These are phyloP conservation scores for Xylota sylvarum DNA, from an alignment of 2,888 invertebrate species.

Conservation along the genomic window DNA sequence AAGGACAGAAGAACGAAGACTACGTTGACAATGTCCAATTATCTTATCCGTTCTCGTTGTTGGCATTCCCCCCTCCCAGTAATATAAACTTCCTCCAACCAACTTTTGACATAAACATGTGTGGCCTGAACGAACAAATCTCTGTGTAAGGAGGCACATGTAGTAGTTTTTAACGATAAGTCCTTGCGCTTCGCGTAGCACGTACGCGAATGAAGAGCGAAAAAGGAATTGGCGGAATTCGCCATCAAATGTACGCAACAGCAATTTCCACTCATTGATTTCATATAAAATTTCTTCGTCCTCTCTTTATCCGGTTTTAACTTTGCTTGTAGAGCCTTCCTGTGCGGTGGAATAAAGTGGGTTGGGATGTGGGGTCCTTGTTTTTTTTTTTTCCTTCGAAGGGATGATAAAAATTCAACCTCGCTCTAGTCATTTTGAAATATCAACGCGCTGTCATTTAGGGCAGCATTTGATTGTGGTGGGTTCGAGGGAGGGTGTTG, in stretches of 20 bases:
- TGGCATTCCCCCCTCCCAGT: constrained; percentile 4
- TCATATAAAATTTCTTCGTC: constrained; percentile 46
- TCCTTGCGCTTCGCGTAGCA: constrained; percentile 54
- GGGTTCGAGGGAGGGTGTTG: background rate
- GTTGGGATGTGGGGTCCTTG: no score
- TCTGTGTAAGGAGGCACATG: background rate
- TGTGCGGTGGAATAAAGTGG: background rate
- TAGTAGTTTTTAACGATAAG: constrained; percentile 17
- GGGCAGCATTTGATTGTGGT: constrained; percentile 1
- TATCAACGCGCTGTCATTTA: constrained; percentile 20
- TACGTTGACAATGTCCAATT: constrained; percentile 57
- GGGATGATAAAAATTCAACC: constrained; percentile 38
- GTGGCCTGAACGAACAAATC: background rate
- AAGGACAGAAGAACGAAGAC: constrained; percentile 11
- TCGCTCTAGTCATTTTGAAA: constrained; percentile 12
- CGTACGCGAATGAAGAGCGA: constrained; percentile 31
- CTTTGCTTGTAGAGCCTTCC: background rate
- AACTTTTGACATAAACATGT: constrained; percentile 35
- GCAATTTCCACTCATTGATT: constrained; percentile 70
- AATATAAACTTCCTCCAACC: constrained; percentile 1
- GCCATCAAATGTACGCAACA: constrained; percentile 32
- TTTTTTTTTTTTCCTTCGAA: constrained; percentile 3
- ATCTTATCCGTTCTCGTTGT: constrained; percentile 39
- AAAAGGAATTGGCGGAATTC: constrained; percentile 19
- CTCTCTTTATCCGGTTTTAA: constrained; percentile 32